These are phyloP conservation scores for Lycia hirtaria DNA, from an alignment of 2,888 invertebrate species.

Conservation along the genomic window DNA sequence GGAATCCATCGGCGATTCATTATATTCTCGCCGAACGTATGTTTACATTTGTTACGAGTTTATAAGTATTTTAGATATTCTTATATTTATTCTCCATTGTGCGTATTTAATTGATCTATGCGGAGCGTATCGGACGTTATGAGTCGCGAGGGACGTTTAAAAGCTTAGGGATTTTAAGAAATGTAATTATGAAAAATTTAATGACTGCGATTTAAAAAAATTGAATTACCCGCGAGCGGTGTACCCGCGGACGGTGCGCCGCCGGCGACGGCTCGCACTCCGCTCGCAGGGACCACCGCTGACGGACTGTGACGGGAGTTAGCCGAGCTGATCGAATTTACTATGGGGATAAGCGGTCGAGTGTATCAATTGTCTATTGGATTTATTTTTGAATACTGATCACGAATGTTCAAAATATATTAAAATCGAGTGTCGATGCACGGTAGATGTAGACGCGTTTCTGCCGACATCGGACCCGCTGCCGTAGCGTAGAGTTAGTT, in stretches of 20 bases:
- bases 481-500: slow-evolving; percentile 81
- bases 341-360: slow-evolving; percentile 83
- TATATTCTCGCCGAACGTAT: slow-evolving; percentile 74
- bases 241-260: slow-evolving; percentile 52
- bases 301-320: slow-evolving; percentile 56
- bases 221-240: slow-evolving; percentile 60
- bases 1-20: slow-evolving; percentile 69
- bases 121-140: slow-evolving; percentile 60
- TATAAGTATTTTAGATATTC: slow-evolving; percentile 89
- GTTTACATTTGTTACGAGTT: slow-evolving; percentile 86
- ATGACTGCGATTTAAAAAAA: slow-evolving; percentile 74
- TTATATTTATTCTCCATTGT: slow-evolving; percentile 88
- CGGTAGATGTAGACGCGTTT: slow-evolving; percentile 68
- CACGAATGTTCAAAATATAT: slow-evolving; percentile 73
- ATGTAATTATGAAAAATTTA: slow-evolving; percentile 53
- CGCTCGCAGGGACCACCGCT: not conserved
- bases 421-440: slow-evolving; percentile 37
- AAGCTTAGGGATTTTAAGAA: slow-evolving; percentile 35
- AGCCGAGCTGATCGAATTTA: slow-evolving; percentile 84
- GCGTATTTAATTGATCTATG: slow-evolving; percentile 70
- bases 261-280: slow-evolving; percentile 8
- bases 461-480: slow-evolving; percentile 78
- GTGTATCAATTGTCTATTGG: slow-evolving; percentile 72
- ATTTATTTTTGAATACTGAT: slow-evolving; percentile 72
- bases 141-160: slow-evolving; percentile 40